Evolutionary conservation across 2,888 invertebrate genomes (phyloP), one percentile per base, ranked within the genome.

Genomic region (Pegoplata infirma): DNA sequence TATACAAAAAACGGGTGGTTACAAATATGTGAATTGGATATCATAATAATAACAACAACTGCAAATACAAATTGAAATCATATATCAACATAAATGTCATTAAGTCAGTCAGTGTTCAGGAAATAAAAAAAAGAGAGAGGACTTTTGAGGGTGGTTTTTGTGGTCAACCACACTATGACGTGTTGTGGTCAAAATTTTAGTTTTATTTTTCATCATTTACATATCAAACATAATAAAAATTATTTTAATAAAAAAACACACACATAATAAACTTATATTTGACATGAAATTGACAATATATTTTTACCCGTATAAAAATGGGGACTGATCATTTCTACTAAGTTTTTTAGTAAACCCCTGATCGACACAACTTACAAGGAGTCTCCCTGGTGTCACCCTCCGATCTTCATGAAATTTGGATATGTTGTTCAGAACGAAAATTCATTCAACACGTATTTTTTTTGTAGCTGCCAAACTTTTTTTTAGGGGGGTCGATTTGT

Each of bases 131-230:
- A 36, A 36, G 4, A 1, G 2, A 40, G 2, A 10, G 17, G 44
- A n/a, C n/a, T n/a, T n/a, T 71, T 19, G 53, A 21, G 28, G 53
- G 59, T 59, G 58, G 40, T 75, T 75, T 61, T 17, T 79, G 75
- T 63, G 79, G 75, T 75, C 63, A 51, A 47, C 79, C 79, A n/a
- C 79, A 71, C 56, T 71, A 67, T 75, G 79, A 75, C 79, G 79
- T 79, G 79, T 67, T 75, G 79, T 58, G 79, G 79, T 75, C 51
- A 36, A 49, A 58, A 66, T 79, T 79, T 67, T 58, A 75, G 71
- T 66, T 78, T 59, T 71, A 78, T 59, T 58, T n/a, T 63, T 44
- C 73, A 72, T 73, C 73, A 73, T 73, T 78, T 68, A 67, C 73
- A 73, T 78, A 64, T 69, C 69, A 78, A 78, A 56, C 72, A 61